Percentiles rank a stretch among this genome's conserved stretches.
Evolutionary conservation across 2,113 vertebrate species (phyloP).

Genomic region (Neolamprologus variostigma): DNA sequence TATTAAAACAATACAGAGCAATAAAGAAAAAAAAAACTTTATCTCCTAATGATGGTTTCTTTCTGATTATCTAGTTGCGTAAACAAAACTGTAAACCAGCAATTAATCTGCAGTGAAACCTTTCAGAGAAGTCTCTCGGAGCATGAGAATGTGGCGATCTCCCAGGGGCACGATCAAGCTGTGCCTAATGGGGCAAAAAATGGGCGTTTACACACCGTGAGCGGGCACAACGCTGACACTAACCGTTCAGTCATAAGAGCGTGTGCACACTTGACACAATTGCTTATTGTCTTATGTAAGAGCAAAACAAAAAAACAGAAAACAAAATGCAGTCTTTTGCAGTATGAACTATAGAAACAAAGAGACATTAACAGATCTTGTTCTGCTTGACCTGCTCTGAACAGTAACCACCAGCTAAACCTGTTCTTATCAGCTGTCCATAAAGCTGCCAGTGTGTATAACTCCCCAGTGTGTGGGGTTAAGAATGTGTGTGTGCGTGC

Average conservation of each 20-base stretch:
- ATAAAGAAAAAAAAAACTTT: neutral
- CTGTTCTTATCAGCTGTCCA: constrained; percentile 66
- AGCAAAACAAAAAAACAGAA: constrained; percentile 14
- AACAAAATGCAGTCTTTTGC: constrained; percentile 32
- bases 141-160: constrained; percentile 41
- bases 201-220: constrained; percentile 43
- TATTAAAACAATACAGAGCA: neutral
- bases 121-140: neutral
- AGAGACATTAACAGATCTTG: constrained; percentile 58
- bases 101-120: neutral
- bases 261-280: constrained; percentile 51
- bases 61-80: neutral
- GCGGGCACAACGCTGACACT: constrained; percentile 38
- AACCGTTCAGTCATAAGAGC: constrained; percentile 1
- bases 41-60: neutral
- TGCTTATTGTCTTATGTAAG: constrained; percentile 46
- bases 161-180: constrained; percentile 36
- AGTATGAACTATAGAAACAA: constrained; percentile 49
- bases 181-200: constrained; percentile 61
- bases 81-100: neutral
- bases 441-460: constrained; percentile 42
- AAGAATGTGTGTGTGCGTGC: constrained; percentile 7
- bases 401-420: constrained; percentile 65
- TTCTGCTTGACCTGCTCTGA: constrained; percentile 70
- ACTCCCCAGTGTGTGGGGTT: constrained; percentile 29